phyloP scores from a whole-genome alignment of 2,113 vertebrate species.

The Labrus mixtus region DNA sequence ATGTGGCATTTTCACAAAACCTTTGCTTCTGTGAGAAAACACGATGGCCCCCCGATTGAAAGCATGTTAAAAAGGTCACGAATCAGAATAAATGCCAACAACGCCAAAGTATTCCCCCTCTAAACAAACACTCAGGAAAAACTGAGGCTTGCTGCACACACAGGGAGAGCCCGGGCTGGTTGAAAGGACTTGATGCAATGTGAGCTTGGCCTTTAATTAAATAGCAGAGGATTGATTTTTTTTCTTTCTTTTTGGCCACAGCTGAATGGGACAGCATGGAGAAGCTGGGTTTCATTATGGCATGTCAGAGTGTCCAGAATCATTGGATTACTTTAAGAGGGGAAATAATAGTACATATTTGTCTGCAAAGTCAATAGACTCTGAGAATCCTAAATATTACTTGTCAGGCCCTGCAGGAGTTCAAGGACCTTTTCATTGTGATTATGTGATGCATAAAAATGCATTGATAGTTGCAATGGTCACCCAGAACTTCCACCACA shows the following conservation, averaged over 20 bases:
- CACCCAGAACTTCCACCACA: too few relatives aligned
- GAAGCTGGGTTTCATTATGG: constrained; percentile 65
- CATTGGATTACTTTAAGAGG: constrained; percentile 61
- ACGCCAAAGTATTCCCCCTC: constrained; percentile 78
- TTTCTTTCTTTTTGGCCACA: constrained; percentile 56
- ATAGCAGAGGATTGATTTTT: constrained; percentile 78
- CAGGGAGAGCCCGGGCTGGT: constrained; percentile 35
- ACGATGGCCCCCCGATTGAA: constrained; percentile 78
- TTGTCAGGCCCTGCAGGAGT: not conserved
- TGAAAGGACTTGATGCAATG: constrained; percentile 72
- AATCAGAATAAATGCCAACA: constrained; percentile 86
- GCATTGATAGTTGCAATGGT: too few relatives aligned
- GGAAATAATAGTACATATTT: constrained; percentile 54
- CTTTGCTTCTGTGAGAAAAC: constrained; percentile 72
- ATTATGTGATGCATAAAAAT: too few relatives aligned
- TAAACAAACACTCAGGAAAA: constrained; percentile 75
- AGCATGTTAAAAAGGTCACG: constrained; percentile 87
- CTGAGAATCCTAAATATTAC: constrained; percentile 12
- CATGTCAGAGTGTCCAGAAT: constrained; percentile 45
- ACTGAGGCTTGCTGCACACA: constrained; percentile 59
- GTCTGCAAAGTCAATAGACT: constrained; percentile 17
- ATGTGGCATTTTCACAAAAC: constrained; percentile 80
- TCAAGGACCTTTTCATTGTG: too few relatives aligned
- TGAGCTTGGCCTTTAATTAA: constrained; percentile 85
- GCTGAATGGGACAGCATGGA: constrained; percentile 58